Evolutionary conservation across 2,888 invertebrate species (phyloP).

Genomic region (Limenitis camilla): DNA sequence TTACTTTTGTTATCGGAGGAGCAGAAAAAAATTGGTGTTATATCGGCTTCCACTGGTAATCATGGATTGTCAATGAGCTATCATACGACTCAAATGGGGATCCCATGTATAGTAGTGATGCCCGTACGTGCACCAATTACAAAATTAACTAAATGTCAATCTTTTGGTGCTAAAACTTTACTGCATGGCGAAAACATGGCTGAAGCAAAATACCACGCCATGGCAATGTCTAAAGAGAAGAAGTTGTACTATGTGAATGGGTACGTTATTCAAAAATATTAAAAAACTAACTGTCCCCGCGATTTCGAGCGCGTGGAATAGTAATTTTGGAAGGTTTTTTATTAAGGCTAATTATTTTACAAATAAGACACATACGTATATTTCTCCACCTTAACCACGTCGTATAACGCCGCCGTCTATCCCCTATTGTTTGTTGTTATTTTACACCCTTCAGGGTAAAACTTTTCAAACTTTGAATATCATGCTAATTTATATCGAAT

Average conservation of each 20-base stretch:
- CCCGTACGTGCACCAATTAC: slow-evolving; percentile 90
- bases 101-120: slow-evolving; percentile 90
- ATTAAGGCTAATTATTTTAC: too few species aligned
- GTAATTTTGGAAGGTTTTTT: too few species aligned
- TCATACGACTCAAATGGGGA: slow-evolving; percentile 80
- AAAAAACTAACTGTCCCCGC: too few species aligned
- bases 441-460: too few species aligned
- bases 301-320: too few species aligned
- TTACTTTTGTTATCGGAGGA: slow-evolving; percentile 82
- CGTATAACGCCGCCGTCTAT: too few species aligned
- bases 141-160: slow-evolving; percentile 89
- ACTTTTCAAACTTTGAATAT: too few species aligned
- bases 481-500: too few species aligned
- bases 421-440: too few species aligned
- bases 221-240: slow-evolving; percentile 80
- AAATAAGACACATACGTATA: too few species aligned
- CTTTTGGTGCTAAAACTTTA: slow-evolving; percentile 86
- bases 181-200: slow-evolving; percentile 84
- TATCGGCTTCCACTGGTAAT: slow-evolving; percentile 93
- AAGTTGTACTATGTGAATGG: slow-evolving; percentile 90
- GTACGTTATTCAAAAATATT: slow-evolving; percentile 51
- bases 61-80: slow-evolving; percentile 87
- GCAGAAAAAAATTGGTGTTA: slow-evolving; percentile 84
- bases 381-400: too few species aligned
- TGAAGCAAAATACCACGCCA: slow-evolving; percentile 85